A percentile compares a stretch with the other conserved stretches of the same genome.
These are phyloP conservation scores for Tachina grossa DNA, from an alignment of 2,888 invertebrate species.

Conservation along the genomic window DNA sequence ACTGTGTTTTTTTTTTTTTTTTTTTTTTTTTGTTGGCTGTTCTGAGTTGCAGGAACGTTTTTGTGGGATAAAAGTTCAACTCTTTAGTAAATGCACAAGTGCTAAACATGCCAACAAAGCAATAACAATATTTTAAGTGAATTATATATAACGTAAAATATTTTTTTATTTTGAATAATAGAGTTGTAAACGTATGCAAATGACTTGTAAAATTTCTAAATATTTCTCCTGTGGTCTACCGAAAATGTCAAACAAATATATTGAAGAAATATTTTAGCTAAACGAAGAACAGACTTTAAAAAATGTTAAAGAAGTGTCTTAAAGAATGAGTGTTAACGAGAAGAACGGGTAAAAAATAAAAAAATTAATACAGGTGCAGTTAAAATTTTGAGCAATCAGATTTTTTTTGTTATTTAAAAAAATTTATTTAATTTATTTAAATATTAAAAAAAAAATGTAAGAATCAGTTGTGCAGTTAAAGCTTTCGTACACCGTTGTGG, in stretches of 20 bases:
- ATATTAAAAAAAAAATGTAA: too few relatives aligned
- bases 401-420: too few relatives aligned
- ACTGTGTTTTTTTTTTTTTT: not conserved
- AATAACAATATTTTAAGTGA: slow-evolving; percentile 45
- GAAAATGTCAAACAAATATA: slow-evolving; percentile 4
- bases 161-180: slow-evolving; percentile 24
- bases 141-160: not conserved
- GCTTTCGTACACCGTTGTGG: too few relatives aligned
- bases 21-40: not conserved
- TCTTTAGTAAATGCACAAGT: slow-evolving; percentile 19
- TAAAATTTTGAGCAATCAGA: too few relatives aligned
- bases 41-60: slow-evolving; percentile 13
- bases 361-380: too few relatives aligned
- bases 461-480: too few relatives aligned
- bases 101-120: slow-evolving; percentile 20
- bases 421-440: too few relatives aligned
- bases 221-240: slow-evolving; percentile 25
- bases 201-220: slow-evolving; percentile 55
- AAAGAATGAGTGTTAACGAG: too few relatives aligned
- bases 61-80: not conserved
- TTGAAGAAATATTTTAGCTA: not conserved
- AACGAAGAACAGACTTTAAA: not conserved
- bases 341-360: too few relatives aligned
- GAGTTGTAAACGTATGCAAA: slow-evolving; percentile 60
- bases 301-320: too few relatives aligned